Base-by-base conservation (phyloP, 2,113 vertebrate genomes). In the Tichodroma muraria region DNA sequence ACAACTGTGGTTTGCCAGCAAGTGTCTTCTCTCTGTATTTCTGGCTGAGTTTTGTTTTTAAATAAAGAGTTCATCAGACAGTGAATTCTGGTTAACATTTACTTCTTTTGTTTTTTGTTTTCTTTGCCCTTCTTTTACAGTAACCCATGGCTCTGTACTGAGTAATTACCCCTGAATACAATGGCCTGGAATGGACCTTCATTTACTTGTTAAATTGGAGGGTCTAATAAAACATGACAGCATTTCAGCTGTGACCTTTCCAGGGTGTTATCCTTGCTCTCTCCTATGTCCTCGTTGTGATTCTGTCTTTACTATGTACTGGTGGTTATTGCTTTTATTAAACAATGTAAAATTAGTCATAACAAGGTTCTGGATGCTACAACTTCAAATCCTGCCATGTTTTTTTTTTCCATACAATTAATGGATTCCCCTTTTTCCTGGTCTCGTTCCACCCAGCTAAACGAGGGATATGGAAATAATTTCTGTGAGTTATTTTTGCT, bases 81-180 rank as follows among this genome's bases (percentile, higher is more conserved):
- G 94, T 95, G 94, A 94, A 95, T 95, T 94, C 94, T 97, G 95
- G 96, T 97, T 98, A 98, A 98, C 92, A 88, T 88, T 85, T 89
- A 82, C 89, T 96, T 95, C 78, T 97, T 96, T 90, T 95, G 63
- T 88, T 95, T 95, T 95, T 89, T 96, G 76, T 96, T 94, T 90
- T 95, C 95, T 99, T 98, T 98, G 97, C 98, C 98, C 97, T 99
- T 99, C 97, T 99, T 98, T 99, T 99, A 98, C 99, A 99, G 99
- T 98, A 99, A 99, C 96, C 98, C 98, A 97, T 99, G 99, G 99
- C 98, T 99, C 98, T 99, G 99, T 99, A 99, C 99, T 98, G 99
- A 99, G 98, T 99, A 99, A 98, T 98, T 98, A 97, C 95, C 97
- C 97, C 97, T 35, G 97, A 97, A 98, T 98, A 94, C 98, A 98